Base-by-base conservation (phyloP, 2,113 vertebrate genomes). In the Protobothrops flavoviridis region DNA sequence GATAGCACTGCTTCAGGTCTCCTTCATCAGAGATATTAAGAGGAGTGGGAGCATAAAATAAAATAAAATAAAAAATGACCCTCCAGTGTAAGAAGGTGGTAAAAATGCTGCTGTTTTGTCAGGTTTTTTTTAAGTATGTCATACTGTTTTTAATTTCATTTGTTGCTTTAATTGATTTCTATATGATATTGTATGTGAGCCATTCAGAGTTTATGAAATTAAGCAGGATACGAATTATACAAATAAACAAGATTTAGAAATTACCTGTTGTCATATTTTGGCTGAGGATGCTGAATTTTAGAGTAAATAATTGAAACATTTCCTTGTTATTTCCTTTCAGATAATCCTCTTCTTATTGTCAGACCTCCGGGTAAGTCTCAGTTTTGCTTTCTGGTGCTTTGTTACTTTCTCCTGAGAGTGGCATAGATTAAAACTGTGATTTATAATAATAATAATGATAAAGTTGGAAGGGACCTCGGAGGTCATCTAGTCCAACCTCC, bases 301-400 rank as follows among this genome's bases (percentile, higher is more conserved):
- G 21, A 88, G 61, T 17, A 93, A 95, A 93, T 48, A 69, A 92
- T 1, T 93, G 39, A 94, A 6, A 53, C 15, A 29, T 3, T 61
- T 69, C 4, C 96, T 94, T 96, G 53, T 74, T 93, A 96, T 93
- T 92, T 96, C 94, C 91, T 96, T 95, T 52, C 95, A 98, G 98
- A 98, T 88, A 98, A 98, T 91, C 98, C 98, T 50, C 95, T 98
- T 61, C 98, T 98, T 45, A 98, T 98, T 61, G 99, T 99, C 94
- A 98, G 99, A 96, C 99, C 99, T 64, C 99, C 99, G 97, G 99
- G 99, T 99, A 98, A 98, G 98, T 96, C 33, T 92, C 55, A 59
- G 39, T 5, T 86, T 29, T 86, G 1, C 45, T 88, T 85, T 88
- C 26, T 64, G 90, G 50, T 88, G 90, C 94, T 0, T 90, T 94